These are phyloP conservation scores for Eleginops maclovinus DNA, from an alignment of 2,113 vertebrate genomes.

Conservation along the genomic window DNA sequence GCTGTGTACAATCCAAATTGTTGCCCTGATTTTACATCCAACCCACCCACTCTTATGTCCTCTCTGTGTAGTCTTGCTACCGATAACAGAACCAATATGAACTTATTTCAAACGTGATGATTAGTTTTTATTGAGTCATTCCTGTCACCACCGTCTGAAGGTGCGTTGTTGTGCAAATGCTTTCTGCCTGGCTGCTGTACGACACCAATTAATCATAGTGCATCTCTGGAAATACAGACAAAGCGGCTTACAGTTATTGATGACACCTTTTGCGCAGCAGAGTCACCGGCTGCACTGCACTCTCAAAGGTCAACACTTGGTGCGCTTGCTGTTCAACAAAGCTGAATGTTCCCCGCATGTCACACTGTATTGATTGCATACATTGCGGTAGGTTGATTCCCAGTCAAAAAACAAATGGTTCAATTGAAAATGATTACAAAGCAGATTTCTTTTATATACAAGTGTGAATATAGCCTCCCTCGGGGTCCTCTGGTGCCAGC, in stretches of 20 bases:
- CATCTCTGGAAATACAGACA: not conserved
- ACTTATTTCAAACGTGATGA: not conserved
- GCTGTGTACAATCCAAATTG: not conserved
- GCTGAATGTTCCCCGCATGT: conserved; percentile 8
- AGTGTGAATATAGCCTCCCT: not conserved
- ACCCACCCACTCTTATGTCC: not conserved
- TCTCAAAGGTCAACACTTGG: conserved; percentile 29
- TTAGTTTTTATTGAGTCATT: not conserved
- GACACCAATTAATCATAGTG: conserved; percentile 8
- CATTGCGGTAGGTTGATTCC: not conserved
- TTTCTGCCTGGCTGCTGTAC: not conserved
- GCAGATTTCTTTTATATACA: conserved; percentile 15
- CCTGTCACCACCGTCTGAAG: not conserved
- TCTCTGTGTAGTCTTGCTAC: too few species aligned
- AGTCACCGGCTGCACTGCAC: conserved; percentile 5
- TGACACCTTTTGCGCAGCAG: conserved; percentile 1
- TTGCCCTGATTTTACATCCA: not conserved
- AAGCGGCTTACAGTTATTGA: conserved; percentile 17
- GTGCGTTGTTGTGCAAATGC: not conserved
- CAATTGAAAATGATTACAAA: conserved; percentile 11
- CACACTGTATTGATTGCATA: conserved; percentile 20
- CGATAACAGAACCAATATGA: not conserved
- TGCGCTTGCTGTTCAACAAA: not conserved
- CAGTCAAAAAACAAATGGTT: conserved; percentile 5
- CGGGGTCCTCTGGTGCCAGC: conserved; percentile 13